Evolutionary conservation across 2,797 vertebrate genomes (phyloP).

Genomic region (Catostomus latipinnis): DNA sequence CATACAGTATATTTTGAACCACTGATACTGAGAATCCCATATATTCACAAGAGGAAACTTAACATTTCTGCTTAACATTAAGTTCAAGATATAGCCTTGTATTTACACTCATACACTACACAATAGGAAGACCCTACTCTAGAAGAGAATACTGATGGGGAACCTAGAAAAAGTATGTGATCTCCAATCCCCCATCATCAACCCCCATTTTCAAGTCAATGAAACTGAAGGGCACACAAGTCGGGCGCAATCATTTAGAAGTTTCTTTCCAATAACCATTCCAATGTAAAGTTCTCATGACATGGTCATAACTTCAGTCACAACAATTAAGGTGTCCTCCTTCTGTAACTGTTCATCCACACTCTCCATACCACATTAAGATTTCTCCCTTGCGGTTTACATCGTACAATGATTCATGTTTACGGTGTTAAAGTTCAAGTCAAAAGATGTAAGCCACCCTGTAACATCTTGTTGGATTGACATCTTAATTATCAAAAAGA

Average conservation of each 20-base stretch:
- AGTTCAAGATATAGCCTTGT: conserved; percentile 21
- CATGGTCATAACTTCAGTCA: not conserved
- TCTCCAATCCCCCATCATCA: not conserved
- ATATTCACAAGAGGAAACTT: not conserved
- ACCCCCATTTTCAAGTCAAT: not conserved
- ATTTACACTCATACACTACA: conserved; percentile 32
- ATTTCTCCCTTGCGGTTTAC: not conserved
- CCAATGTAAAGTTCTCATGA: not conserved
- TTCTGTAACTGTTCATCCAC: not conserved
- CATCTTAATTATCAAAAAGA: not conserved
- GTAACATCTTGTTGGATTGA: not conserved
- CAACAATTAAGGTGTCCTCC: not conserved
- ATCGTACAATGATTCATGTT: conserved; percentile 1
- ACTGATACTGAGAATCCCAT: conserved; percentile 12
- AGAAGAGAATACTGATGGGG: not conserved
- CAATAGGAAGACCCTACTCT: conserved; percentile 58
- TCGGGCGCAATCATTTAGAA: not conserved
- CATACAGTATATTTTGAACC: not conserved
- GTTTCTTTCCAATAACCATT: not conserved
- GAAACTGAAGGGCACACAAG: not conserved
- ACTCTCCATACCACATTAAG: not conserved
- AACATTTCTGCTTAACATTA: not conserved
- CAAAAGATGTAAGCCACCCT: not conserved
- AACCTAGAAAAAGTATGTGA: conserved; percentile 21
- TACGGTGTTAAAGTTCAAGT: conserved; percentile 14